phyloP scores from a whole-genome alignment of 2,797 vertebrate genomes.

The Onychomys arenicola region DNA sequence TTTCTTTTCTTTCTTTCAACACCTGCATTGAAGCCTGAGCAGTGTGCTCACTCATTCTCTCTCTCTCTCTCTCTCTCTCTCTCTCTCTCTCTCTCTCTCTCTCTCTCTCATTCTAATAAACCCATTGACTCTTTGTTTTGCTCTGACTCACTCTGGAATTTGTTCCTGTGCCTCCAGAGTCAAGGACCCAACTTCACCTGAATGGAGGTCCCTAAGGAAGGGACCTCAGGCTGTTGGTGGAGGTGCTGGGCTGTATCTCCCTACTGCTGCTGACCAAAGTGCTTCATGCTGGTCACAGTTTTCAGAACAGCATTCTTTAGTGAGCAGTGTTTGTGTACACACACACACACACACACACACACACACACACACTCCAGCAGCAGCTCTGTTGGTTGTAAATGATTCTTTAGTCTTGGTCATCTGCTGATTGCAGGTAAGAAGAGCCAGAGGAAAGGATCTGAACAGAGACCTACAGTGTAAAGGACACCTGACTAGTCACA shows the following conservation, averaged over 20 bases:
- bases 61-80: background rate
- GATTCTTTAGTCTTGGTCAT: background rate
- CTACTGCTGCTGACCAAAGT: background rate
- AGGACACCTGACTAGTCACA: background rate
- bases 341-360: background rate
- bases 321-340: background rate
- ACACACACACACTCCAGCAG: background rate
- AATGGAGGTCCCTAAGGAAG: background rate
- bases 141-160: background rate
- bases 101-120: background rate
- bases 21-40: background rate
- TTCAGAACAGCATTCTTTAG: background rate
- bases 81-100: too few relatives aligned
- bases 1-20: background rate
- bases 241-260: background rate
- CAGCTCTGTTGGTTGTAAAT: background rate
- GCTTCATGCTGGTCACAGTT: background rate
- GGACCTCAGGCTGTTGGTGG: background rate
- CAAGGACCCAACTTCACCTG: background rate
- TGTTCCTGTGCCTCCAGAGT: background rate
- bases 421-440: background rate
- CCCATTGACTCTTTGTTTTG: too few relatives aligned
- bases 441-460: background rate
- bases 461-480: background rate
- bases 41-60: too few relatives aligned